A percentile compares a stretch with the other conserved stretches of the same genome.
Evolutionary conservation across 2,888 invertebrate genomes (phyloP).

Genomic region (Caenorhabditis drosophilae): DNA sequence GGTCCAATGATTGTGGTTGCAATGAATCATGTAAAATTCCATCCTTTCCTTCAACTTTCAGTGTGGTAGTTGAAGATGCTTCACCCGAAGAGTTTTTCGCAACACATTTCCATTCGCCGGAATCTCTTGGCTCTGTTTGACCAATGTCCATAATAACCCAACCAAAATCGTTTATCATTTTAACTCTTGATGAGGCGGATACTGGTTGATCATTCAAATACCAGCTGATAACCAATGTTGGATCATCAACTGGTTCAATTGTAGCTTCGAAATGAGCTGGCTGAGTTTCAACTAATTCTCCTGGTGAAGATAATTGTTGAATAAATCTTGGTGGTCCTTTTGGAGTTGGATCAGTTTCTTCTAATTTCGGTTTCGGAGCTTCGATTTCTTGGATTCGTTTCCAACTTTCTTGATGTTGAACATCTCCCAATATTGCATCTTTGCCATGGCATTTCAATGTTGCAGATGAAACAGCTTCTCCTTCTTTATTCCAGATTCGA

Average conservation of each 20-base stretch:
- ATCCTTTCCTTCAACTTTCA: slow-evolving; percentile 57
- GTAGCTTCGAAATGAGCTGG: slow-evolving; percentile 90
- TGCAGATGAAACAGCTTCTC: slow-evolving; percentile 93
- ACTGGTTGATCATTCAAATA: slow-evolving; percentile 89
- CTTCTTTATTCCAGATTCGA: slow-evolving; percentile 85
- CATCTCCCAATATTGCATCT: slow-evolving; percentile 51
- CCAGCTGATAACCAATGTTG: slow-evolving; percentile 73
- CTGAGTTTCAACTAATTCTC: slow-evolving; percentile 77
- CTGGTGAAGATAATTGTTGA: slow-evolving; percentile 40
- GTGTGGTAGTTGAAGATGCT: slow-evolving; percentile 77
- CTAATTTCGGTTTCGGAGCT: slow-evolving; percentile 52
- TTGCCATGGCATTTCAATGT: slow-evolving; percentile 74
- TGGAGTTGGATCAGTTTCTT: slow-evolving; percentile 54
- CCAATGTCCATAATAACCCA: slow-evolving; percentile 89
- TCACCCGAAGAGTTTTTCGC: slow-evolving; percentile 94
- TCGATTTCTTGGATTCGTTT: slow-evolving; percentile 77
- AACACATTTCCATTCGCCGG: slow-evolving; percentile 88
- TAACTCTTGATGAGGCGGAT: slow-evolving; percentile 84
- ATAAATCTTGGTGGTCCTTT: slow-evolving; percentile 53
- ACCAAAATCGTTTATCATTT: slow-evolving; percentile 88
- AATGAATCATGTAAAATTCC: slow-evolving; percentile 86
- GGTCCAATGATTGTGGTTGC: slow-evolving; percentile 88
- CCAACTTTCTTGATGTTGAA: slow-evolving; percentile 83
- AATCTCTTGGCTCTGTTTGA: slow-evolving; percentile 77
- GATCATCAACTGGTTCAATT: slow-evolving; percentile 86